Evolutionary conservation across 2,797 vertebrate genomes (phyloP).

Genomic region (Antrozous pallidus): DNA sequence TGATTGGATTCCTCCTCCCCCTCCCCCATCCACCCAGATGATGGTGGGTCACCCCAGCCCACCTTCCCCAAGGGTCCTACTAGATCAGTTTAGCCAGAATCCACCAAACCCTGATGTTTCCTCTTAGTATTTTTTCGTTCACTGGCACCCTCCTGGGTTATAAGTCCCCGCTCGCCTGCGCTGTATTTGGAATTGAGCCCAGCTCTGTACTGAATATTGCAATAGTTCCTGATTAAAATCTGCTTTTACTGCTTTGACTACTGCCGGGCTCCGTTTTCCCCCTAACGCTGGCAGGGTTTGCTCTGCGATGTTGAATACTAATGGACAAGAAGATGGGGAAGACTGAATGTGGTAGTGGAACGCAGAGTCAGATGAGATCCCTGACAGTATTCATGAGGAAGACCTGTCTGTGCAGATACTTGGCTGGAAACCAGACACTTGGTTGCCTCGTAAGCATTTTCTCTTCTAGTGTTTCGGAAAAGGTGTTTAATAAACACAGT

Average conservation of each 20-base stretch:
- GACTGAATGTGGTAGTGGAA: not conserved
- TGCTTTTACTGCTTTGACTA: not conserved
- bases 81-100: not conserved
- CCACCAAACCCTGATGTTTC: accelerated
- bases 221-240: not conserved
- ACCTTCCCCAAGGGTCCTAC: not conserved
- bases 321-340: not conserved
- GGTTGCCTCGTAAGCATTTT: not conserved
- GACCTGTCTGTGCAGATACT: not conserved
- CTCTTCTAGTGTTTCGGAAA: not conserved
- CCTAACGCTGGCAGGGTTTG: not conserved
- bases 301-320: not conserved
- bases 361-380: not conserved
- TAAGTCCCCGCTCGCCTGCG: accelerated
- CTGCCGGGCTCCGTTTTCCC: not conserved
- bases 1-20: not conserved
- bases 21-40: not conserved
- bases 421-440: not conserved
- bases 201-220: not conserved
- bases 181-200: not conserved
- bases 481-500: not conserved
- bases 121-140: not conserved
- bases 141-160: not conserved
- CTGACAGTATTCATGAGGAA: not conserved
- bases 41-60: not conserved